Evolutionary conservation across 2,113 vertebrate species (phyloP).

Genomic region (Cyprinodon brontotheroides): DNA sequence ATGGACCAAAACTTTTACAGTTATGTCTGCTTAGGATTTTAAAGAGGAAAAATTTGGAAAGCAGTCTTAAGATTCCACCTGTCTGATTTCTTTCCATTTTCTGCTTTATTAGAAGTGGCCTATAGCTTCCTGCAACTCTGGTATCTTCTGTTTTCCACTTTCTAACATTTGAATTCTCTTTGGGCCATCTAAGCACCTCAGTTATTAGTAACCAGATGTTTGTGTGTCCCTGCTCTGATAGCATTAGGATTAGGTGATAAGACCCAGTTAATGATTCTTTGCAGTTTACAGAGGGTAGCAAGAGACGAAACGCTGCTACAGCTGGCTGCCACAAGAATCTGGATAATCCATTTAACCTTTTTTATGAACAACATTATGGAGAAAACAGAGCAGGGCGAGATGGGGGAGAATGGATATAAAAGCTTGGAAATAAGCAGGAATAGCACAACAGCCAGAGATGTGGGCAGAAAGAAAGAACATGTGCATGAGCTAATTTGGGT

Average conservation of each 20-base stretch:
- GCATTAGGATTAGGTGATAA: slow-evolving; percentile 58
- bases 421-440: slow-evolving; percentile 15
- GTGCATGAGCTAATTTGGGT: slow-evolving; percentile 21
- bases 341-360: slow-evolving; percentile 67
- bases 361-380: slow-evolving; percentile 68
- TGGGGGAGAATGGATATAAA: background rate
- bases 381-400: slow-evolving; percentile 31
- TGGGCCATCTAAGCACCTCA: slow-evolving; percentile 33
- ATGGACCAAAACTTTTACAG: slow-evolving; percentile 1
- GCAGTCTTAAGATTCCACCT: slow-evolving; percentile 30
- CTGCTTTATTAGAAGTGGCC: background rate
- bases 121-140: background rate
- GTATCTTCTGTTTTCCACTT: slow-evolving; percentile 33
- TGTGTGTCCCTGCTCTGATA: slow-evolving; percentile 36
- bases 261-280: slow-evolving; percentile 68
- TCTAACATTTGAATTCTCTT: slow-evolving; percentile 24
- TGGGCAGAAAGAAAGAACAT: slow-evolving; percentile 1
- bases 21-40: slow-evolving; percentile 10
- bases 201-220: slow-evolving; percentile 41
- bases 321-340: slow-evolving; percentile 69
- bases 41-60: slow-evolving; percentile 49
- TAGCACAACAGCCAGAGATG: slow-evolving; percentile 14
- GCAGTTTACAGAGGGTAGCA: slow-evolving; percentile 46
- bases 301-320: slow-evolving; percentile 52
- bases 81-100: background rate